Evolutionary conservation across 2,888 invertebrate species (phyloP).

Genomic region (Ophion slaviceki): DNA sequence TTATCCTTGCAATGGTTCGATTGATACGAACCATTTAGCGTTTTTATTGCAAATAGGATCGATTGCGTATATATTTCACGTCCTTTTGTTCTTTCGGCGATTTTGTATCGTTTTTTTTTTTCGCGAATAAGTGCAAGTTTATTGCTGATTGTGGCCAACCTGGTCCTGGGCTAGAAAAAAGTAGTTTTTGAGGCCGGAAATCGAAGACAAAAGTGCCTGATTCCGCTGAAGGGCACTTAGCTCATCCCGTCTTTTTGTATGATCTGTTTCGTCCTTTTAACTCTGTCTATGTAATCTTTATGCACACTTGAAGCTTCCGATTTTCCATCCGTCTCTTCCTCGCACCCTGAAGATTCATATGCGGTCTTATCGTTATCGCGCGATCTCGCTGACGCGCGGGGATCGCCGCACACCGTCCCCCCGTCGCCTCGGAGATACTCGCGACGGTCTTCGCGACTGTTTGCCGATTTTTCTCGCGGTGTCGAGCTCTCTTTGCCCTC

Average conservation of each 20-base stretch:
- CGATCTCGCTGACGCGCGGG: not conserved
- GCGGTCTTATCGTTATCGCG: not conserved
- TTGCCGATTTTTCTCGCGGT: slow-evolving; percentile 14
- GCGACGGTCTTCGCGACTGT: not conserved
- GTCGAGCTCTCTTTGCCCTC: not conserved
- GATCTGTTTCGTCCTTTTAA: slow-evolving; percentile 20
- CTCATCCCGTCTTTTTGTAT: slow-evolving; percentile 11
- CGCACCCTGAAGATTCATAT: not conserved
- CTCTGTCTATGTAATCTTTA: slow-evolving; percentile 11
- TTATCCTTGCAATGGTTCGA: not conserved
- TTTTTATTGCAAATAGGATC: not conserved
- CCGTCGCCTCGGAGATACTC: not conserved
- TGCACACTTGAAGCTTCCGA: not conserved
- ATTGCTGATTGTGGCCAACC: not conserved
- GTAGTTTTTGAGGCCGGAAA: not conserved
- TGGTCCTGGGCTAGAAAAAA: not conserved
- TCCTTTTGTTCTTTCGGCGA: not conserved
- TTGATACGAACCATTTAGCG: not conserved
- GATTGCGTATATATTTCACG: not conserved
- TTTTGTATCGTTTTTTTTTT: not conserved
- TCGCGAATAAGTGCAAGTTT: not conserved
- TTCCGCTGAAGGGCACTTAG: not conserved
- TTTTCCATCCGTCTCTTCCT: slow-evolving; percentile 20
- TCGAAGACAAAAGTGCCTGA: not conserved
- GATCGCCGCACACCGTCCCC: not conserved